phyloP scores from a whole-genome alignment of 2,113 vertebrate species.

The Phaethornis superciliosus region DNA sequence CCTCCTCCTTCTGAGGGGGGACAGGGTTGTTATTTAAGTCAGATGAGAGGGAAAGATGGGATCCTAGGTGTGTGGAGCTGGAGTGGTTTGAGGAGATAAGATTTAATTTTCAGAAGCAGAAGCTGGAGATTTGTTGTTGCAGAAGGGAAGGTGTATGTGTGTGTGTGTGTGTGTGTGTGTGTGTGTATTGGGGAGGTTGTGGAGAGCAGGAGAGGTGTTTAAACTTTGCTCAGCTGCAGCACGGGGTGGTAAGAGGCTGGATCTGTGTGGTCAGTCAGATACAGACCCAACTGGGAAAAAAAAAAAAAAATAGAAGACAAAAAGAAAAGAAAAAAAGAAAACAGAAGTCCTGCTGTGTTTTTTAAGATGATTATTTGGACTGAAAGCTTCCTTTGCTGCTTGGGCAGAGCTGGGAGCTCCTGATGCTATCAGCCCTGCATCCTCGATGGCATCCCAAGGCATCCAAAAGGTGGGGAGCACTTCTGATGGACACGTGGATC shows the following conservation, averaged over 20 bases:
- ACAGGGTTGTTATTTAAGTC: slow-evolving; percentile 23
- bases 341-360: rapidly evolving
- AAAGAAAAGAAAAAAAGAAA: too few species aligned
- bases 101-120: slow-evolving; percentile 17
- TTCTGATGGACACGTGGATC: too few species aligned
- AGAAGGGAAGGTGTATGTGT: too few species aligned
- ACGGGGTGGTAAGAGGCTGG: rapidly evolving
- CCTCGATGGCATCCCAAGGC: not conserved
- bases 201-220: rapidly evolving
- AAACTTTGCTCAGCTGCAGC: not conserved
- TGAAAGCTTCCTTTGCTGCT: not conserved
- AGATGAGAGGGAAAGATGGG: slow-evolving; percentile 54
- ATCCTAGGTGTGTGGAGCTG: not conserved
- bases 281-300: not conserved
- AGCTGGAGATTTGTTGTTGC: slow-evolving; percentile 31
- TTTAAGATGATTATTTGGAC: not conserved
- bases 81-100: slow-evolving; percentile 63
- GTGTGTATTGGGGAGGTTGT: not conserved
- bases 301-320: too few species aligned
- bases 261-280: not conserved
- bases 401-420: not conserved
- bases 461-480: not conserved
- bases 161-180: too few species aligned
- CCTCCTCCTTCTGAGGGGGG: slow-evolving; percentile 6
- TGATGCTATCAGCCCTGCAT: rapidly evolving